Conservation (phyloP, 2,113 vertebrate species). For the Lampris incognitus region DNA sequence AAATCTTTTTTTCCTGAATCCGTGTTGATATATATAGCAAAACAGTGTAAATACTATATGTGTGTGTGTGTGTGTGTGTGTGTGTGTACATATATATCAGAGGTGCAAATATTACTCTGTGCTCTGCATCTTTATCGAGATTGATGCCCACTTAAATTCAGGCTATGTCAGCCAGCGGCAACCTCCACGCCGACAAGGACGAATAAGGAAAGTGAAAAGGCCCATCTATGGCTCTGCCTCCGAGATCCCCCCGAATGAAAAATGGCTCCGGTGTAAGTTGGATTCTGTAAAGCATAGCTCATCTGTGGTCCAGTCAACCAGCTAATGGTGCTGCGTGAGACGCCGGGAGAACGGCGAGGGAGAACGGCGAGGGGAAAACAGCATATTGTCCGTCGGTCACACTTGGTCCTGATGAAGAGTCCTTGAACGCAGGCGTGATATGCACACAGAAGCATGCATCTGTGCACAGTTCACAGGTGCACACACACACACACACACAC, state of each 20-base stretch:
- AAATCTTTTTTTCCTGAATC: too few species aligned
- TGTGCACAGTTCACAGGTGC: background rate
- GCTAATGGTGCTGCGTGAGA: conserved; percentile 66
- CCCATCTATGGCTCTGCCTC: conserved; percentile 70
- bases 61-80: too few species aligned
- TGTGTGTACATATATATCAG: conserved; percentile 1
- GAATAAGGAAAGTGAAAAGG: conserved; percentile 76
- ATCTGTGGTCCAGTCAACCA: conserved; percentile 75
- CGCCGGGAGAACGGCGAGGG: conserved; percentile 35
- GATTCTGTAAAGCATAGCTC: conserved; percentile 76
- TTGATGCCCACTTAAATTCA: conserved; percentile 78
- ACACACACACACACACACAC: background rate
- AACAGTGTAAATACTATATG: too few species aligned
- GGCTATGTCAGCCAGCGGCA: conserved; percentile 74
- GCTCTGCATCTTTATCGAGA: conserved; percentile 74
- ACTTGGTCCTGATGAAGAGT: conserved; percentile 34
- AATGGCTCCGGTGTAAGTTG: conserved; percentile 74
- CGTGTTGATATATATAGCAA: too few species aligned
- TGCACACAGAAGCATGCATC: too few species aligned
- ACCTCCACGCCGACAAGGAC: conserved; percentile 78
- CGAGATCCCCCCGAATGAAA: conserved; percentile 72
- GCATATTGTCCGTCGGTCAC: conserved; percentile 41
- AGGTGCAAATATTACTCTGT: conserved; percentile 61
- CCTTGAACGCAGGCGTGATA: conserved; percentile 21
- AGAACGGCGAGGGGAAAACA: background rate